A percentile compares a stretch with the other conserved stretches of the same genome.
These are phyloP conservation scores for Diceros bicornis DNA, from an alignment of 2,797 vertebrate species.

Conservation along the genomic window DNA sequence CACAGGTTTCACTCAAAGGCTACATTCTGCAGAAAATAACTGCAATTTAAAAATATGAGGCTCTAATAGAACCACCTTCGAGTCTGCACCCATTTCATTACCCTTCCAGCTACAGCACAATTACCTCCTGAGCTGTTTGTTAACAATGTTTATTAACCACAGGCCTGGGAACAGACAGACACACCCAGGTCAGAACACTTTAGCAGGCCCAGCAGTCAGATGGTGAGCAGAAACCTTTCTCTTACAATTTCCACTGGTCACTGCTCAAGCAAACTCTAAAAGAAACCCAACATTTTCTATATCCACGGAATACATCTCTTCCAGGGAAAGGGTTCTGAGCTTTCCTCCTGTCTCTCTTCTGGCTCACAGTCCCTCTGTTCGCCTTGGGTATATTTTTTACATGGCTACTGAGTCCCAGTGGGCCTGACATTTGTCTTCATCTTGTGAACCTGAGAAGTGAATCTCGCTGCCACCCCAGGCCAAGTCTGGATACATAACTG, in stretches of 20 bases:
- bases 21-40: slow-evolving; percentile 29
- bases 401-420: background rate
- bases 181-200: background rate
- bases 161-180: background rate
- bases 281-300: background rate
- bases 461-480: background rate
- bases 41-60: slow-evolving; percentile 50
- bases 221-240: background rate
- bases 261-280: slow-evolving; percentile 9
- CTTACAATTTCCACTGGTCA: background rate
- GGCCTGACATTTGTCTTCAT: background rate
- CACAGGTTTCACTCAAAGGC: slow-evolving; percentile 39
- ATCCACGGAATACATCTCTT: slow-evolving; percentile 24
- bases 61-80: background rate
- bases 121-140: background rate
- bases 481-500: background rate
- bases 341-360: background rate
- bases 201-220: background rate
- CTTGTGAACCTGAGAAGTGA: background rate
- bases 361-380: background rate
- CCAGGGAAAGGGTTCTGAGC: background rate
- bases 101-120: background rate
- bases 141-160: background rate
- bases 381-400: background rate
- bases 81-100: background rate